Percentiles rank a stretch among this genome's conserved stretches.
Conservation (phyloP, 2,888 invertebrate species). For the Ryuthela nishihirai region DNA sequence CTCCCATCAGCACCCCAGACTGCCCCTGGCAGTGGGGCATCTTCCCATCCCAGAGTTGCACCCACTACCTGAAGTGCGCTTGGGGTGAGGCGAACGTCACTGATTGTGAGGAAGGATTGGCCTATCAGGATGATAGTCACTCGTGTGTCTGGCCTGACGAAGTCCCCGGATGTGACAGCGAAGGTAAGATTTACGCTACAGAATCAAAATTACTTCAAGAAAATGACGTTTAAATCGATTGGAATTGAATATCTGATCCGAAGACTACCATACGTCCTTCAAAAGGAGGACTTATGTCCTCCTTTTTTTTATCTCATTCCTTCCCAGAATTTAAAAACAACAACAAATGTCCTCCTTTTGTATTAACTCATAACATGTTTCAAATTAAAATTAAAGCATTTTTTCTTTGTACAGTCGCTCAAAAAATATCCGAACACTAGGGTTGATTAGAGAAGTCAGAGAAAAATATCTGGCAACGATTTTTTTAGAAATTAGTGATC, state of each 20-base stretch:
- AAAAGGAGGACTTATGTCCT: too few relatives aligned
- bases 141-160: conserved; percentile 93
- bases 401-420: too few relatives aligned
- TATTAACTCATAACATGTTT: too few relatives aligned
- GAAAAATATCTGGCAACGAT: too few relatives aligned
- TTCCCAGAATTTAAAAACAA: too few relatives aligned
- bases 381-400: too few relatives aligned
- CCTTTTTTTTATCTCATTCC: background rate
- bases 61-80: conserved; percentile 79
- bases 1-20: conserved; percentile 43
- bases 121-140: conserved; percentile 81
- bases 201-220: too few relatives aligned
- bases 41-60: conserved; percentile 75
- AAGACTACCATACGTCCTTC: too few relatives aligned
- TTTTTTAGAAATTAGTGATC: too few relatives aligned
- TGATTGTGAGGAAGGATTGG: conserved; percentile 75
- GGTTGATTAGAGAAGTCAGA: too few relatives aligned
- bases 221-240: background rate
- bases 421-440: too few relatives aligned
- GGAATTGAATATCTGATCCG: background rate
- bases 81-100: conserved; percentile 66
- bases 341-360: too few relatives aligned
- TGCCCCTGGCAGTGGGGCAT: conserved; percentile 69
- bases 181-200: conserved; percentile 60
- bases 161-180: conserved; percentile 76